Evolutionary conservation across 2,113 vertebrate species (phyloP).

Genomic region (Hystrix cristata): DNA sequence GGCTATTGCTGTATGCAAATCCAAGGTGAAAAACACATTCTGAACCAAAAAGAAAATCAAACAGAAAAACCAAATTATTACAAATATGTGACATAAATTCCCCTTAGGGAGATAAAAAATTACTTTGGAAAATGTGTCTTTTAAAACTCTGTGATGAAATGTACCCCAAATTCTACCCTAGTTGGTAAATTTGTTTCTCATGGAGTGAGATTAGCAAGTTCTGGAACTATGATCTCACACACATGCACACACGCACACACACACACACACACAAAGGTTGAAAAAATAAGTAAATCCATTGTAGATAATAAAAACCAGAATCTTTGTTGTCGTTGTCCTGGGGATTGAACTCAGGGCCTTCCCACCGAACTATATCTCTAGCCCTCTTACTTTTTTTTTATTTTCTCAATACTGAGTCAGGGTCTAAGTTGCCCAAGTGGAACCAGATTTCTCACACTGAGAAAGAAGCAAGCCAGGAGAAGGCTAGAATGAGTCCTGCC

Average conservation of each 20-base stretch:
- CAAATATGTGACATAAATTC: not conserved
- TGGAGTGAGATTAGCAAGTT: not conserved
- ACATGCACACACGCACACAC: not conserved
- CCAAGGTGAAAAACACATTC: too few relatives aligned
- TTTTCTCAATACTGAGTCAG: not conserved
- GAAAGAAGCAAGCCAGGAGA: too few relatives aligned
- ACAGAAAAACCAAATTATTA: too few relatives aligned
- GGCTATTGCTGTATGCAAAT: fast-evolving
- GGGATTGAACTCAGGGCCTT: not conserved
- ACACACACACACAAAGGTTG: not conserved
- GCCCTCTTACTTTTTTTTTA: not conserved
- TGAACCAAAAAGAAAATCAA: too few relatives aligned
- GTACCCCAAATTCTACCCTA: too few relatives aligned
- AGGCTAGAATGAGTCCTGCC: not conserved
- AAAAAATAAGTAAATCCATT: not conserved
- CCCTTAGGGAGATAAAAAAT: not conserved
- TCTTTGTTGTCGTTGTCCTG: not conserved
- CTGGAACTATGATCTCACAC: not conserved
- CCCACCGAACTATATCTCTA: not conserved
- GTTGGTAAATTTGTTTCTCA: not conserved
- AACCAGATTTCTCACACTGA: not conserved
- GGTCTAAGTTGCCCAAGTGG: not conserved
- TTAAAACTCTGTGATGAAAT: too few relatives aligned
- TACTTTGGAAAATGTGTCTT: not conserved
- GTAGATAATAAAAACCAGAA: not conserved